A percentile compares a stretch with the other conserved stretches of the same genome.
Conservation (phyloP, 1,140 invertebrate genomes). For the Lasioglossum baleicum region DNA sequence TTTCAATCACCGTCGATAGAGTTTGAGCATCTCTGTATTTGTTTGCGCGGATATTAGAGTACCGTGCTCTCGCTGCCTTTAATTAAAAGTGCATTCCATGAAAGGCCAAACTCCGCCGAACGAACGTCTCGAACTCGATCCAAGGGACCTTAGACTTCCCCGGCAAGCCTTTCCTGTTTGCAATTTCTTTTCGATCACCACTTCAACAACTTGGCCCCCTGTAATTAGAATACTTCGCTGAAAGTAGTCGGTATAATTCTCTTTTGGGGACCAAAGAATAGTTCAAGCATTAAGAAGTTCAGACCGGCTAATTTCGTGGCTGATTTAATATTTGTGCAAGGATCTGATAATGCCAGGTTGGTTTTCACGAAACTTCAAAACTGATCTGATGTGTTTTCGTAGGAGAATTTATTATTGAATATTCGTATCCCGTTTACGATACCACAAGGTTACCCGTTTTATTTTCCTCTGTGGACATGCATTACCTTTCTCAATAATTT, state of each 20-base stretch:
- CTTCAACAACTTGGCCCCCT: not conserved
- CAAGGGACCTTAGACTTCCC: not conserved
- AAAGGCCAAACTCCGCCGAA: not conserved
- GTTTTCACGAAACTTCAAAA: too few relatives aligned
- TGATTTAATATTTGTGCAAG: too few relatives aligned
- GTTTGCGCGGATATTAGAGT: slow-evolving; percentile 25
- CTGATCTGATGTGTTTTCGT: too few relatives aligned
- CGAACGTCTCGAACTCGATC: slow-evolving; percentile 12
- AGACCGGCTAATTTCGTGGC: not conserved
- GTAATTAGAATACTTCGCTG: slow-evolving; percentile 14
- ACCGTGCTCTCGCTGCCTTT: slow-evolving; percentile 29
- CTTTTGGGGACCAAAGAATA: not conserved
- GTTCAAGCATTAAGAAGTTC: not conserved
- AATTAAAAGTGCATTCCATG: slow-evolving; percentile 51
- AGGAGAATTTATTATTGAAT: too few relatives aligned
- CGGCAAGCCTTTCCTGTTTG: not conserved
- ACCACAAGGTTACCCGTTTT: too few relatives aligned
- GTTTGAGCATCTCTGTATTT: slow-evolving; percentile 5
- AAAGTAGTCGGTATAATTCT: not conserved
- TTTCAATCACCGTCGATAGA: slow-evolving; percentile 14
- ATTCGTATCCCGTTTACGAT: too few relatives aligned
- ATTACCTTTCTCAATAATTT: too few relatives aligned
- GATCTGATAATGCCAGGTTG: too few relatives aligned
- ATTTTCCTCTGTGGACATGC: too few relatives aligned
- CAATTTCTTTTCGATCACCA: not conserved